Percentiles rank a stretch among this genome's conserved stretches.
These are phyloP conservation scores for Pycnonotus jocosus DNA, from an alignment of 2,113 vertebrate genomes.

Conservation along the genomic window DNA sequence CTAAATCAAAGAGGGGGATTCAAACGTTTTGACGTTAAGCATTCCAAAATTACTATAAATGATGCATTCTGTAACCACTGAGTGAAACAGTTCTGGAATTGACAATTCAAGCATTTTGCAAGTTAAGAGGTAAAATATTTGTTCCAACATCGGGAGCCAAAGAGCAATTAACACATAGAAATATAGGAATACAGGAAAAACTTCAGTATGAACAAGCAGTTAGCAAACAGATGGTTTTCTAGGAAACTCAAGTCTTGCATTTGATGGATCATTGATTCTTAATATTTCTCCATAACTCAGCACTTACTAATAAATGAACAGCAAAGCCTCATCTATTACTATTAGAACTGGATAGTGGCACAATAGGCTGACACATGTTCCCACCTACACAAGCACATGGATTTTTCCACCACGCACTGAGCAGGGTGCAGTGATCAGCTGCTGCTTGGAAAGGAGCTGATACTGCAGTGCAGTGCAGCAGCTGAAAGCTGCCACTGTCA, in stretches of 20 bases:
- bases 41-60: not conserved
- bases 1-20: not conserved
- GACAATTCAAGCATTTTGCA: not conserved
- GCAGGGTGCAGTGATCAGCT: not conserved
- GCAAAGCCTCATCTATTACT: not conserved
- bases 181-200: not conserved
- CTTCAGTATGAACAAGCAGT: not conserved
- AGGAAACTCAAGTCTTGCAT: not conserved
- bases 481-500: not conserved
- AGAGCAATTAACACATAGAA: not conserved
- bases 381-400: not conserved
- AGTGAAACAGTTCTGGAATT: not conserved
- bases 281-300: conserved; percentile 17
- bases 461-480: not conserved
- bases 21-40: not conserved
- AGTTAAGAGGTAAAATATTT: not conserved
- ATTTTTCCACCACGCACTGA: not conserved
- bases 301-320: not conserved
- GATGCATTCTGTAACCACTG: not conserved
- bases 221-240: not conserved
- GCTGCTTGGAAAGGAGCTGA: not conserved
- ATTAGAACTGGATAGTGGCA: not conserved
- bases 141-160: not conserved
- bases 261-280: conserved; percentile 1
- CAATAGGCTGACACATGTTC: not conserved